Evolutionary conservation across 2,797 vertebrate genomes (phyloP), one percentile per base, ranked within the genome.

Genomic region (Etheostoma nigrum): DNA sequence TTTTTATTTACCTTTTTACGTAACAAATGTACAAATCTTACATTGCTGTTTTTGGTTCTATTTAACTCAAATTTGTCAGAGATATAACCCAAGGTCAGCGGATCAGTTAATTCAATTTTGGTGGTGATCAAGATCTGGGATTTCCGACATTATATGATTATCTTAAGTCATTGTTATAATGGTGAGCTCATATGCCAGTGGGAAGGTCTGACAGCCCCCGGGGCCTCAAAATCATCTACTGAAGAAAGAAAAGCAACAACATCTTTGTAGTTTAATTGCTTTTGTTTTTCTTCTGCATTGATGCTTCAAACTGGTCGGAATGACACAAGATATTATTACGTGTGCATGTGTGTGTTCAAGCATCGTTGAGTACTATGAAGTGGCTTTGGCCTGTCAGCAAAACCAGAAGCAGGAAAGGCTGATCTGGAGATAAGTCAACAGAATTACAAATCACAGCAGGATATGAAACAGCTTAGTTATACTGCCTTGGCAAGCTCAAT

Each of bases 361-460:
- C 40, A 21, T 36, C 36, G 5, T 2, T 10, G 33, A 49, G 57
- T 30, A 11, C 19, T 44, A 51, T 0, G 18, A 55, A 23, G 54
- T 13, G 65, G 60, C 63, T 85, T 73, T 18, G 42, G 47, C n/a
- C 69, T 48, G 75, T 85, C 87, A 86, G 74, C 57, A 51, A 80
- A 86, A 85, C 76, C 87, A 88, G 79, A 87, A 54, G 65, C 89
- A 89, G 86, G 86, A 89, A 88, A 81, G 78, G 79, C 76, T 71
- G 85, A 91, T 88, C 67, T 66, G 74, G 8, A 66, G 86, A 93
- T 90, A 89, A 87, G 90, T 71, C 79, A 81, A 86, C 73, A 78
- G 85, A 83, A 89, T 82, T 90, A 90, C 63, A 83, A 86, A 91
- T 85, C 81, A 74, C 81, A 81, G 78, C 65, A 74, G 85, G 86